Evolutionary conservation across 2,797 vertebrate genomes (phyloP).

Genomic region (Emys orbicularis): DNA sequence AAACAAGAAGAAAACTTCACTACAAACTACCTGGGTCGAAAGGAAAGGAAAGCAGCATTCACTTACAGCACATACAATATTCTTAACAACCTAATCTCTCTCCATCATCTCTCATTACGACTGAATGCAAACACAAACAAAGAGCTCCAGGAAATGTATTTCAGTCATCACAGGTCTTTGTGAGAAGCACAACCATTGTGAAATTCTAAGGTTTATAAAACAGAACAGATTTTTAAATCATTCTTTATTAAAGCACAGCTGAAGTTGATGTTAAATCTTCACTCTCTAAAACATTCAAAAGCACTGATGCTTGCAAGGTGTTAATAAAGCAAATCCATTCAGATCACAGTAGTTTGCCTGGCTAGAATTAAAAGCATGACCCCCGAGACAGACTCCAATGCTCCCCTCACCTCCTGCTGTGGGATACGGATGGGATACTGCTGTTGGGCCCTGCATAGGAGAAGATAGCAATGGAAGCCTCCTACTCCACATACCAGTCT

Average conservation of each 20-base stretch:
- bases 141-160: not conserved
- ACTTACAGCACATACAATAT: not conserved
- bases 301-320: not conserved
- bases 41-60: not conserved
- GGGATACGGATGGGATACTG: not conserved
- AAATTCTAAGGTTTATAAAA: slow-evolving; percentile 15
- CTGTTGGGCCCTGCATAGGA: not conserved
- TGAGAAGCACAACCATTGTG: not conserved
- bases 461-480: not conserved
- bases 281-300: not conserved
- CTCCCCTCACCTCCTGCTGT: not conserved
- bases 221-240: not conserved
- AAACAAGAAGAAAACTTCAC: not conserved
- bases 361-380: not conserved
- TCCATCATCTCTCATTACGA: slow-evolving; percentile 22
- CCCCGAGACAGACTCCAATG: not conserved
- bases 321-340: not conserved
- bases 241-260: not conserved
- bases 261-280: not conserved
- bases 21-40: not conserved
- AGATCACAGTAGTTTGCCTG: not conserved
- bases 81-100: not conserved
- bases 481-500: not conserved
- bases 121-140: not conserved
- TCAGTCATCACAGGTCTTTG: not conserved